These are phyloP conservation scores for Ormyrus nitidulus DNA, from an alignment of 2,888 invertebrate species.

Conservation along the genomic window DNA sequence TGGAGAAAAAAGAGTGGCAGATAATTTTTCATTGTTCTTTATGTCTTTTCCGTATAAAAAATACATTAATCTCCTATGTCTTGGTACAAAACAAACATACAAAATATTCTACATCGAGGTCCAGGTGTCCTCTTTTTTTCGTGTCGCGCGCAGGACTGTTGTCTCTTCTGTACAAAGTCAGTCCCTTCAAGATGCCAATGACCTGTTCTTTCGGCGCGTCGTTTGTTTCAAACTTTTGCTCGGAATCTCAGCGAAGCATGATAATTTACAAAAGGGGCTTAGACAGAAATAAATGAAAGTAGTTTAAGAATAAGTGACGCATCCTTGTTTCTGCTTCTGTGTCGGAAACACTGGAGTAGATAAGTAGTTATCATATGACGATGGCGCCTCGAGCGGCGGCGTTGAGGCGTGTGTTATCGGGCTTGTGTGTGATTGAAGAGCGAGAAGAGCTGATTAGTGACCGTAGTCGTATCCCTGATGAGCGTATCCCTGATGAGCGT, in stretches of 20 bases:
- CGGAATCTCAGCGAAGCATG: no score
- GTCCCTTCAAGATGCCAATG: not conserved
- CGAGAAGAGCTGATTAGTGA: not conserved
- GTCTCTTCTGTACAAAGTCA: constrained; percentile 3
- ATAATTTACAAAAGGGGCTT: no score
- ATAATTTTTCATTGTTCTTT: constrained; percentile 48
- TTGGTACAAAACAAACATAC: constrained; percentile 75
- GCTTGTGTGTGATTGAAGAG: not conserved
- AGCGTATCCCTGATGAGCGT: constrained; percentile 36
- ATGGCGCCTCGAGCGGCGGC: not conserved
- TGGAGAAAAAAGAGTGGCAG: not conserved
- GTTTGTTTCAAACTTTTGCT: no score
- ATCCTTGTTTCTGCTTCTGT: no score
- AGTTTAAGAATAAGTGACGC: no score
- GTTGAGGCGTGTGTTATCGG: not conserved
- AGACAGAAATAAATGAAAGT: no score
- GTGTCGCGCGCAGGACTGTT: not conserved
- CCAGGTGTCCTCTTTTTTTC: constrained; percentile 30
- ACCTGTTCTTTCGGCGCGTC: no score
- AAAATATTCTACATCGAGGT: constrained; percentile 76
- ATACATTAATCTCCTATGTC: constrained; percentile 67
- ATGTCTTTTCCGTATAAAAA: constrained; percentile 65
- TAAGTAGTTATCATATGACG: no score
- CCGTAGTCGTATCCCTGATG: constrained; percentile 57
- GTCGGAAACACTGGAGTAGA: no score